Evolutionary conservation across 2,888 invertebrate species (phyloP).

Genomic region (Candidula unifasciata): DNA sequence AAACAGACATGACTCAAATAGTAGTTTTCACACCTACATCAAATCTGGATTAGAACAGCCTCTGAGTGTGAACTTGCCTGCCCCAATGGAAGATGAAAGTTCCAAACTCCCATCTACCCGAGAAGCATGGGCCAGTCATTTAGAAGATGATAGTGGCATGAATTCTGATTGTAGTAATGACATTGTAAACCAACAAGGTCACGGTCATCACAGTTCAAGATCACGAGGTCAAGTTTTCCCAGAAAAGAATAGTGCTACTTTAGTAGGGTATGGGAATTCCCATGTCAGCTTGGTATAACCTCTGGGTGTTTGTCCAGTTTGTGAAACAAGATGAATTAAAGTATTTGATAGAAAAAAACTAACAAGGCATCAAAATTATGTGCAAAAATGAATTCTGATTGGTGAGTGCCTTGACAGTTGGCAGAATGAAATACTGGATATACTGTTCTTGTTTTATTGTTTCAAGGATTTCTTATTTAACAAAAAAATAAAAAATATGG

Average conservation of each 20-base stretch:
- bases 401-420: conserved; percentile 29
- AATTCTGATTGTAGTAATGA: conserved; percentile 7
- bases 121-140: conserved; percentile 31
- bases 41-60: conserved; percentile 21
- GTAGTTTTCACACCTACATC: conserved; percentile 25
- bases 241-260: conserved; percentile 56
- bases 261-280: conserved; percentile 65
- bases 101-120: conserved; percentile 26
- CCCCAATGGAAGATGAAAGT: background rate
- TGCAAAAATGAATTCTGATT: background rate
- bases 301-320: background rate
- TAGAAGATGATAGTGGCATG: conserved; percentile 44
- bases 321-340: background rate
- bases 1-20: conserved; percentile 20
- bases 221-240: conserved; percentile 65
- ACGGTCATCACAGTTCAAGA: conserved; percentile 53
- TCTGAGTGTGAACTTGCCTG: background rate
- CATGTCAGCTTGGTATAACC: conserved; percentile 66
- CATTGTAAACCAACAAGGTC: conserved; percentile 40
- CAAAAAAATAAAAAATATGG: too few species aligned
- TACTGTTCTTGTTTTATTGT: background rate
- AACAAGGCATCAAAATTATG: background rate
- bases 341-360: too few species aligned
- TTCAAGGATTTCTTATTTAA: background rate
- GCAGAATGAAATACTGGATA: background rate